Percentiles rank a stretch among this genome's conserved stretches.
Conservation (phyloP, 2,113 vertebrate genomes). For the Trematocara macrostoma region DNA sequence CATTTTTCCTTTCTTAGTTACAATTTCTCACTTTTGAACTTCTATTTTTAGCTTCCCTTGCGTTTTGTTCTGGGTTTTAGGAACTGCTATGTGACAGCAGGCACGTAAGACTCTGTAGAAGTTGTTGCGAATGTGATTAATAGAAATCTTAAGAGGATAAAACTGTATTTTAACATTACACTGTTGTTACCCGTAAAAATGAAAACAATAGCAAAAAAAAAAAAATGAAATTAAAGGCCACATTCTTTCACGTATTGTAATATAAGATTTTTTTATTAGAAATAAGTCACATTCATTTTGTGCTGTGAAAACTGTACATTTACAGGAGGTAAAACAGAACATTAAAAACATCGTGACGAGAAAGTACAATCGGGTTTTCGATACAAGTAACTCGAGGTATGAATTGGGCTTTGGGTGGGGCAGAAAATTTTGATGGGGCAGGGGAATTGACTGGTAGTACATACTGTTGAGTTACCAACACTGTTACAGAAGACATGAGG, state of each 20-base stretch:
- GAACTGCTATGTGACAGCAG: not conserved
- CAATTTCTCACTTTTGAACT: not conserved
- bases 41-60: not conserved
- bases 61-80: not conserved
- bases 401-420: slow-evolving; percentile 15
- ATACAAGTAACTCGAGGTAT: slow-evolving; percentile 52
- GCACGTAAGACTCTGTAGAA: not conserved
- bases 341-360: slow-evolving; percentile 51
- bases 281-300: slow-evolving; percentile 88
- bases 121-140: not conserved
- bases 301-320: slow-evolving; percentile 89
- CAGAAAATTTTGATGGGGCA: slow-evolving; percentile 27
- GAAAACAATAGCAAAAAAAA: not conserved
- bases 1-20: not conserved
- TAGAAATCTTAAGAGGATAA: not conserved
- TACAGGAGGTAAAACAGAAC: slow-evolving; percentile 62
- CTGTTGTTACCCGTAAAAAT: not conserved
- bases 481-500: slow-evolving; percentile 77
- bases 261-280: slow-evolving; percentile 81
- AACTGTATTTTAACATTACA: not conserved
- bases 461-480: slow-evolving; percentile 68
- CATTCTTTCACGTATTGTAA: slow-evolving; percentile 12
- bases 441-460: slow-evolving; percentile 49
- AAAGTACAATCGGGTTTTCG: slow-evolving; percentile 52
- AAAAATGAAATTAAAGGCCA: not conserved